Conservation (phyloP, 2,888 invertebrate species). For the Tenthredo livida region DNA sequence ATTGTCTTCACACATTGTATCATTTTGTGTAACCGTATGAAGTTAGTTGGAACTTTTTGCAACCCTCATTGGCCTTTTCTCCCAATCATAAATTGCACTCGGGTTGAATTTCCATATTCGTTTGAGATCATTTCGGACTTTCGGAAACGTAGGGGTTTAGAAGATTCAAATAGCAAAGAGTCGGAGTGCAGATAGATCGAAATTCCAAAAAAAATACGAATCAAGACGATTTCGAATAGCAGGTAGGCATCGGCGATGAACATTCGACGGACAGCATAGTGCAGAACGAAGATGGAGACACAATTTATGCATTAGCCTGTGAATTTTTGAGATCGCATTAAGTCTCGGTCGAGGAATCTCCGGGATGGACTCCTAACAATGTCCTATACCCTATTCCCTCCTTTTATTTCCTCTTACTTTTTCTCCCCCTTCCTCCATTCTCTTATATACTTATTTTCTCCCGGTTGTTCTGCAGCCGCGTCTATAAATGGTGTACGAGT, state of each 20-base stretch:
- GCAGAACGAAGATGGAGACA: neutral
- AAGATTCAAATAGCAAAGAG: too few relatives aligned
- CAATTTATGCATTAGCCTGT: neutral
- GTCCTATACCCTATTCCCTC: neutral
- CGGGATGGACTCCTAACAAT: neutral
- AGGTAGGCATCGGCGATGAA: neutral
- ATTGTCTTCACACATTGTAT: neutral
- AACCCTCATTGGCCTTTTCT: neutral
- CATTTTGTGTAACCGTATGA: neutral
- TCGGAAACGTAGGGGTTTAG: too few relatives aligned
- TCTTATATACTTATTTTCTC: neutral
- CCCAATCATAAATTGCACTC: too few relatives aligned
- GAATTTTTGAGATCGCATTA: slow-evolving; percentile 9
- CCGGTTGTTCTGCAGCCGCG: neutral
- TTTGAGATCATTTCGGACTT: too few relatives aligned
- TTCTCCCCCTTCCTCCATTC: neutral
- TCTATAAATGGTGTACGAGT: slow-evolving; percentile 32
- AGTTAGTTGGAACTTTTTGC: neutral
- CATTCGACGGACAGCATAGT: neutral
- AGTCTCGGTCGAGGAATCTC: neutral
- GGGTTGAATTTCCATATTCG: too few relatives aligned
- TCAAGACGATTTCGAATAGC: neutral
- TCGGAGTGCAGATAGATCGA: too few relatives aligned
- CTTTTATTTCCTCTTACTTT: neutral
- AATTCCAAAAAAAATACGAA: neutral